Base-by-base conservation (phyloP, 1,140 invertebrate species). In the Thaumatotibia leucotreta region DNA sequence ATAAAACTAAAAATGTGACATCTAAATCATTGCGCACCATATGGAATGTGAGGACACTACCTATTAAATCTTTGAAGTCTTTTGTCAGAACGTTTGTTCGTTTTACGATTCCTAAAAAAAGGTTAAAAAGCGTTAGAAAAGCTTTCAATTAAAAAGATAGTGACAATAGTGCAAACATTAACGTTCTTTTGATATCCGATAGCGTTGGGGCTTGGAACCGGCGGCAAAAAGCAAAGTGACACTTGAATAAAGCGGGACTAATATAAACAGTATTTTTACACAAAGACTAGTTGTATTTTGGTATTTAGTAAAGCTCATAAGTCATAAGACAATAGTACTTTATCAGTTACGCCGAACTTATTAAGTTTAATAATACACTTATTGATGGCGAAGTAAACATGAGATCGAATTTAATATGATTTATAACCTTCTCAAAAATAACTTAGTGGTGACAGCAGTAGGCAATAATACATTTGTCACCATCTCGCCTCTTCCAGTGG, bases 151-250 rank as follows among this genome's bases (percentile, higher is more conserved):
- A 90, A 86, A 88, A 82, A 83, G 78, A 82, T 83, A 88, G 88
- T 83, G 84, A 88, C 88, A 89, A 86, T 88, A 77, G 74, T 79
- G 77, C 79, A 77, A 83, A 79, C 81, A 79, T 86, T 79, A 83
- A 86, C 76, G 62, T 62, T 67, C 84, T 77, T 90, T 90, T 90
- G 88, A 90, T 89, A 90, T 87, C 83, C 84, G 88, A 90, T 90
- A 90, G 86, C 80, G 85, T 89, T 90, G 74, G 75, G 75, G 77
- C 76, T 76, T 77, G 72, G 83, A 63, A 84, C 83, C 80, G 82
- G 83, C 85, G 85, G 83, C 82, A 87, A 86, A 86, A 85, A 89
- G 85, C 83, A 86, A 88, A 89, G 86, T 89, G 88, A 89, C 88
- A 89, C 86, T 90, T 83, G 85, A 87, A 90, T 88, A 90, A 86